A percentile compares a stretch with the other conserved stretches of the same genome.
Evolutionary conservation across 1,140 invertebrate genomes (phyloP).

Genomic region (Armadillidium nasatum): DNA sequence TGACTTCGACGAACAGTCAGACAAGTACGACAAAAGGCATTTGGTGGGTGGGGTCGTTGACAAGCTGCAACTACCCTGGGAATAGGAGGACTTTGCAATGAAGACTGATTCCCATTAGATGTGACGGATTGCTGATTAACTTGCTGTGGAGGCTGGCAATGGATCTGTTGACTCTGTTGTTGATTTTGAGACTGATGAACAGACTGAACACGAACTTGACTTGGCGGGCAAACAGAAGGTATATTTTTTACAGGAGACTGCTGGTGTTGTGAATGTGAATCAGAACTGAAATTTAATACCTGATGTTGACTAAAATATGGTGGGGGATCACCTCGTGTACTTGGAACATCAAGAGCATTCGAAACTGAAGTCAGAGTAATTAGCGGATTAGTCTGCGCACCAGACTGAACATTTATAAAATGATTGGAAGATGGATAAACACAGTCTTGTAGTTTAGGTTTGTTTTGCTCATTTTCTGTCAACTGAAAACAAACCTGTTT

Average conservation of each 20-base stretch:
- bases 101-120: neutral
- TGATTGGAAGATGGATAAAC: neutral
- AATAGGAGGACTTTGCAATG: neutral
- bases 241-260: neutral
- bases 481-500: too few species aligned
- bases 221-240: neutral
- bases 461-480: too few species aligned
- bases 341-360: neutral
- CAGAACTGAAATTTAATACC: neutral
- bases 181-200: neutral
- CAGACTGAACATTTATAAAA: neutral
- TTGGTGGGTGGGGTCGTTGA: neutral
- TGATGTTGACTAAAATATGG: neutral
- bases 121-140: neutral
- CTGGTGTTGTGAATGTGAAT: neutral
- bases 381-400: neutral
- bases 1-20: neutral
- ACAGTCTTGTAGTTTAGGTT: too few species aligned
- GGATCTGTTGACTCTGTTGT: neutral
- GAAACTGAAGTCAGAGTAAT: neutral
- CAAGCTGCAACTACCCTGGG: neutral
- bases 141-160: neutral
- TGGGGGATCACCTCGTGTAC: neutral
- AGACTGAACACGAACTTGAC: neutral
- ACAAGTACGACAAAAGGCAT: neutral